A percentile compares a stretch with the other conserved stretches of the same genome.
These are phyloP conservation scores for Platysteira castanea DNA, from an alignment of 2,113 vertebrate species.

Conservation along the genomic window DNA sequence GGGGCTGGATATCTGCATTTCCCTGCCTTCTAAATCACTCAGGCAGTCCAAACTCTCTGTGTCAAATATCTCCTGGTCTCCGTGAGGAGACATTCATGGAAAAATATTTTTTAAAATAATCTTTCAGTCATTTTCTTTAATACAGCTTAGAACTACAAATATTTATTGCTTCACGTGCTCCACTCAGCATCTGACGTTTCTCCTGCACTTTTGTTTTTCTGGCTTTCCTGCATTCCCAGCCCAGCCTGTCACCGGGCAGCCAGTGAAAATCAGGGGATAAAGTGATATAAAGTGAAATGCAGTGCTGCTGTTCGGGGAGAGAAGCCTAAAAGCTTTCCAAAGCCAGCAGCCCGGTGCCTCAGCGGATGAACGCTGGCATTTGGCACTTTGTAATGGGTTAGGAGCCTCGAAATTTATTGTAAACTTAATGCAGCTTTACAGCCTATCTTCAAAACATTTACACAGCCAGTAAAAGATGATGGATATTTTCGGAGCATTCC, in stretches of 20 bases:
- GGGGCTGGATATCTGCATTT: neutral
- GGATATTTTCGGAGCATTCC: conserved; percentile 24
- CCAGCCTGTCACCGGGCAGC: neutral
- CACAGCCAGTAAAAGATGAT: conserved; percentile 56
- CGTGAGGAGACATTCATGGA: neutral
- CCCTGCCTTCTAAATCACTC: neutral
- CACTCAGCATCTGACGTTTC: neutral
- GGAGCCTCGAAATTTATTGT: conserved; percentile 24
- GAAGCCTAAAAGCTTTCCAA: neutral
- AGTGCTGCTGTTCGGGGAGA: neutral
- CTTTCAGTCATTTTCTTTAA: neutral
- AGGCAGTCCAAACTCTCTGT: neutral
- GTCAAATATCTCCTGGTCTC: neutral
- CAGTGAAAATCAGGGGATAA: neutral
- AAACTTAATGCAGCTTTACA: conserved; percentile 40
- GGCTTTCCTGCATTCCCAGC: neutral
- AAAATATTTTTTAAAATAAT: neutral
- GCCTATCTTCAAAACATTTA: conserved; percentile 55
- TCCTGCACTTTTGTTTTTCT: neutral
- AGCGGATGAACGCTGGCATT: neutral
- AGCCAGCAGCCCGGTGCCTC: neutral
- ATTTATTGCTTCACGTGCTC: neutral
- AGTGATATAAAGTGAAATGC: neutral
- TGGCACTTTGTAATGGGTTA: conserved; percentile 7
- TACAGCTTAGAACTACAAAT: neutral